phyloP scores from a whole-genome alignment of 1,140 invertebrate species.

The Plodia interpunctella region DNA sequence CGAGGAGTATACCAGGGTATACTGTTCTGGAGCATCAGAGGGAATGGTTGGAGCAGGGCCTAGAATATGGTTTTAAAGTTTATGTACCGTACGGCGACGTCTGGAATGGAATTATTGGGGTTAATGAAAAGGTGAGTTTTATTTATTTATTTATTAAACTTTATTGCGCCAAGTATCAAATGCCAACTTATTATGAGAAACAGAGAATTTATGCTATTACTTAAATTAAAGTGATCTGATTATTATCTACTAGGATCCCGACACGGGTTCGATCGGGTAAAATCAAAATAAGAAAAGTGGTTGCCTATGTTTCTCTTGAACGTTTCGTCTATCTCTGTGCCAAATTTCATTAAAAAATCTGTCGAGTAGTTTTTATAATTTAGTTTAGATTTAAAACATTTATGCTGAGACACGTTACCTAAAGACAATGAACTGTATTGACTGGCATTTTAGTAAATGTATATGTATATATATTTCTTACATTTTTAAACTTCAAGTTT shows the following conservation, averaged over 20 bases:
- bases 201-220: no score
- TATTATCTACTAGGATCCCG: no score
- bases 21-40: conserved; percentile 28
- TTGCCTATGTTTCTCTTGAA: no score
- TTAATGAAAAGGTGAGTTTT: conserved; percentile 21
- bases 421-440: no score
- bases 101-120: conserved; percentile 33
- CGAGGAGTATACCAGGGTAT: conserved; percentile 32
- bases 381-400: not conserved
- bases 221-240: no score
- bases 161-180: not conserved
- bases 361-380: not conserved
- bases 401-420: no score
- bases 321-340: not conserved
- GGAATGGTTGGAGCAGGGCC: conserved; percentile 23
- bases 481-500: no score
- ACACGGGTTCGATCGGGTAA: no score
- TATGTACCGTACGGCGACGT: conserved; percentile 44
- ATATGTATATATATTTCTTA: no score
- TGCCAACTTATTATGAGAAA: no score
- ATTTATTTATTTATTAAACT: not conserved
- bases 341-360: not conserved
- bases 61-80: conserved; percentile 42
- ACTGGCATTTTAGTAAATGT: no score
- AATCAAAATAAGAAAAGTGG: no score